Evolutionary conservation across 2,797 vertebrate species (phyloP).

Genomic region (Periparus ater): DNA sequence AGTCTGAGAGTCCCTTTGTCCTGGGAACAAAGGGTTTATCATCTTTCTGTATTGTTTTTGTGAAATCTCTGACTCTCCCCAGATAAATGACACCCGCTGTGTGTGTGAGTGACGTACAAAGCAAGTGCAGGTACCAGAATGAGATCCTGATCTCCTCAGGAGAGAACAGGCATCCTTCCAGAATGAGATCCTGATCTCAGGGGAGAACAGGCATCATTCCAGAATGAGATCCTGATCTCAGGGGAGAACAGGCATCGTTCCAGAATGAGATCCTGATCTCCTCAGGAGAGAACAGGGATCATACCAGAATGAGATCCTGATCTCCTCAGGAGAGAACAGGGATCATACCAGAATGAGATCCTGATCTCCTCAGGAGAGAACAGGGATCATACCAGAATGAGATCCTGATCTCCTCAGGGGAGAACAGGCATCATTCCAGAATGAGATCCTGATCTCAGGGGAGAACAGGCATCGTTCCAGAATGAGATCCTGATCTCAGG

Average conservation of each 20-base stretch:
- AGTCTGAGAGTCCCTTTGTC: not conserved
- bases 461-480: not conserved
- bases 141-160: not conserved
- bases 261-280: not conserved
- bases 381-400: not conserved
- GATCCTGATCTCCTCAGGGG: not conserved
- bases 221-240: not conserved
- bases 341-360: not conserved
- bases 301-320: not conserved
- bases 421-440: not conserved
- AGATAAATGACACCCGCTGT: fast-evolving
- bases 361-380: not conserved
- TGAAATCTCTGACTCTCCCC: not conserved
- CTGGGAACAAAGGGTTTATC: not conserved
- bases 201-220: not conserved
- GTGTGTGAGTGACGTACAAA: not conserved
- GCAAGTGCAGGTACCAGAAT: not conserved
- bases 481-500: not conserved
- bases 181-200: not conserved
- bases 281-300: not conserved
- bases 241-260: not conserved
- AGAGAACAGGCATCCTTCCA: not conserved
- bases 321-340: not conserved
- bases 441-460: not conserved
- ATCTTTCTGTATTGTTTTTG: not conserved